Conservation (phyloP, 1,140 invertebrate genomes). For the Meteorus sp. region DNA sequence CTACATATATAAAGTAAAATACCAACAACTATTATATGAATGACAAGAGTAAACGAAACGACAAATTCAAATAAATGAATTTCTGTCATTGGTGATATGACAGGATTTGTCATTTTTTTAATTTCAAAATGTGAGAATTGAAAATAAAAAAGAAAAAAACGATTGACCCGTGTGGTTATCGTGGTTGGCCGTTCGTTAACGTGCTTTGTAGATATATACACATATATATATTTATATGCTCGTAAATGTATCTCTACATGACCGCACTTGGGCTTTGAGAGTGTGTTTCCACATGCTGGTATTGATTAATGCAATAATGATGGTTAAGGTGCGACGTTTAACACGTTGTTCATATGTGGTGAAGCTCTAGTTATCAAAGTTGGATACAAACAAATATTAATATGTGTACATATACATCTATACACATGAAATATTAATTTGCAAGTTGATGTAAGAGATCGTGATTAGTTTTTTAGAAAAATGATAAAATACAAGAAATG, state of each 20-base stretch:
- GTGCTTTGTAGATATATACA: neutral
- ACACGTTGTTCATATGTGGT: neutral
- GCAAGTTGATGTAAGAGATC: too few relatives aligned
- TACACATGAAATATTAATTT: too few relatives aligned
- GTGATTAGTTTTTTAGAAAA: too few relatives aligned
- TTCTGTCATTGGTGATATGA: neutral
- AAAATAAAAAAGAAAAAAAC: neutral
- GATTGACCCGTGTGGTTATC: conserved; percentile 10
- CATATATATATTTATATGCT: conserved; percentile 1
- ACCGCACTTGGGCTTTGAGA: conserved; percentile 12
- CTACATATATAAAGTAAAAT: neutral
- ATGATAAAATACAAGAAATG: too few relatives aligned
- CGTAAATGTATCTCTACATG: neutral
- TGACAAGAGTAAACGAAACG: neutral
- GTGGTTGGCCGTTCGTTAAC: conserved; percentile 11
- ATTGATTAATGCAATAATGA: conserved; percentile 22
- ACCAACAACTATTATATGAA: neutral
- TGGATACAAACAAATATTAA: neutral
- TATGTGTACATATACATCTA: too few relatives aligned
- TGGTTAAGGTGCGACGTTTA: conserved; percentile 13
- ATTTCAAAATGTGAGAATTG: neutral
- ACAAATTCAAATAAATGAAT: neutral
- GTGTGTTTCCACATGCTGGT: conserved; percentile 16
- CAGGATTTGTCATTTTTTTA: neutral
- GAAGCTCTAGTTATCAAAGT: neutral